phyloP scores from a whole-genome alignment of 1,140 invertebrate genomes.

The Agrypnia vestita region DNA sequence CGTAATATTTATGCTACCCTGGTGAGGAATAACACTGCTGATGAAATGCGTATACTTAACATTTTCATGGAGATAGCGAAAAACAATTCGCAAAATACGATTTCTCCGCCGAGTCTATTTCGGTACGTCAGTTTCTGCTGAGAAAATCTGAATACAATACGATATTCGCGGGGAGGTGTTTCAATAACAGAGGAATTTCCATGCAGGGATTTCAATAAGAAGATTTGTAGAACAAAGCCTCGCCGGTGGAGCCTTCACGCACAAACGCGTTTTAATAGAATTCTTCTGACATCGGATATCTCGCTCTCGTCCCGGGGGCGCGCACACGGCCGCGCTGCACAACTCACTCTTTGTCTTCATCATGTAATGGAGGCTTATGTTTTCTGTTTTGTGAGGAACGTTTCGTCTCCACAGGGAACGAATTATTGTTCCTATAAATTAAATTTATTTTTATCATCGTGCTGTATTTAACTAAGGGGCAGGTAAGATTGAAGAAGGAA shows the following conservation, averaged over 20 bases:
- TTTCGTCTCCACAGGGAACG: too few relatives aligned
- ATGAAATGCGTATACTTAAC: neutral
- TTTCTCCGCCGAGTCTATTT: neutral
- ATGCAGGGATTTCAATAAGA: constrained; percentile 50
- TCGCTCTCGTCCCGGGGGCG: constrained; percentile 31
- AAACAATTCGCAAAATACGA: constrained; percentile 29
- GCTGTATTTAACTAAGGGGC: too few relatives aligned
- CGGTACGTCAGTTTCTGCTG: neutral
- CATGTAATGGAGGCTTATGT: too few relatives aligned
- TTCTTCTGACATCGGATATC: constrained; percentile 50
- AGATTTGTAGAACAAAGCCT: constrained; percentile 42
- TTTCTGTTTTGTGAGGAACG: too few relatives aligned
- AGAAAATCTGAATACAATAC: constrained; percentile 34
- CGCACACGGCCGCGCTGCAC: neutral
- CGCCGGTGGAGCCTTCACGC: constrained; percentile 32
- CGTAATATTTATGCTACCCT: too few relatives aligned
- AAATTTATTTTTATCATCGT: too few relatives aligned
- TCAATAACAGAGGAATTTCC: constrained; percentile 48
- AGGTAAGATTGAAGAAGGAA: neutral
- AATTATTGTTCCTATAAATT: too few relatives aligned
- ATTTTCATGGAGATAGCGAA: neutral
- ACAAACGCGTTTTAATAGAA: constrained; percentile 48
- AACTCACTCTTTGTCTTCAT: neutral
- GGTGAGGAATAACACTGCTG: neutral
- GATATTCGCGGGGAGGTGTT: constrained; percentile 38